Evolutionary conservation across 2,888 invertebrate species (phyloP), one percentile per base, ranked within the genome.

Genomic region (Trichogramma evanescens): DNA sequence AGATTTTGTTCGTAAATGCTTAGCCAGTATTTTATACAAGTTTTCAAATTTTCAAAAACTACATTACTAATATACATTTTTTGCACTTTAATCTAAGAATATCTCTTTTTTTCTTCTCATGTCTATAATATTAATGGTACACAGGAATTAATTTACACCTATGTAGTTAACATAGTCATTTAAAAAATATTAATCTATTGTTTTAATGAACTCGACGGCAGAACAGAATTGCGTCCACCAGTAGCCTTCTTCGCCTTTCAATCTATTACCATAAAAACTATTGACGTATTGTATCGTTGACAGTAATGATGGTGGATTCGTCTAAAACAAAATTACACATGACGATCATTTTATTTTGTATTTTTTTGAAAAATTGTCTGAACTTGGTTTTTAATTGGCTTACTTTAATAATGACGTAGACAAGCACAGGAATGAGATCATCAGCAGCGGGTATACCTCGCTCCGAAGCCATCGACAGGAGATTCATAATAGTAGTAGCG

Each of bases 211-310:
- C 80, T 96, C 95, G 57, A 97, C 93, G 53, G 95, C 95, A 0
- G 96, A 90, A 73, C 92, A 91, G 81, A 98, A 97, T 80, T 97
- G 95, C 58, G 95, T 96, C 98, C 97, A 98, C 89, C 95, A 96
- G 80, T 98, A 99, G 71, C 91, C 89, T 72, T 95, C 93, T 79
- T 95, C 95, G 54, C 96, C 96, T 65, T 84, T 83, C 62, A 96
- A 82, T 65, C 88, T 86, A 66, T 86, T 84, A 59, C 89, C 91
- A 73, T 93, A 93, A 78, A 95, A 93, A 69, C 93, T 94, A 78
- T 89, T 91, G 67, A 99, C 94, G 78, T 95, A 95, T 80, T 98
- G 95, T 68, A 98, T 88, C 41, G 95, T 97, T 8, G 97, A 97
- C 61, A 98, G 84, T 63, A 98, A 82, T 61, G 92, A 91, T 46